These are phyloP conservation scores for Athalia circularis DNA, from an alignment of 2,888 invertebrate species.

Conservation along the genomic window DNA sequence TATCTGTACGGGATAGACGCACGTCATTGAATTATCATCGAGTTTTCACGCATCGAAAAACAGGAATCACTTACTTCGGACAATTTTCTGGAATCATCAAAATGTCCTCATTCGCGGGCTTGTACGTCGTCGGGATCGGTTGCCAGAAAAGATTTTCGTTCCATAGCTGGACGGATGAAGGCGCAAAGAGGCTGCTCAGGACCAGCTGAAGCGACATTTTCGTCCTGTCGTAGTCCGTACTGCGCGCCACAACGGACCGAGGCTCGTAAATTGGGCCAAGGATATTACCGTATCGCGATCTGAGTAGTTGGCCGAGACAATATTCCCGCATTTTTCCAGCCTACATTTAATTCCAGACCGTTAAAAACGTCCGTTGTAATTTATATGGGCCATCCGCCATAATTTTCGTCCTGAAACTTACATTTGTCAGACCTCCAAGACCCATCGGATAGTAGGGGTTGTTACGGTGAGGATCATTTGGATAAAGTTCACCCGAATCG, in stretches of 20 bases:
- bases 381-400: neutral
- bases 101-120: constrained; percentile 52
- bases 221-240: constrained; percentile 84
- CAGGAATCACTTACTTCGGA: constrained; percentile 51
- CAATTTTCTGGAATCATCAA: constrained; percentile 58
- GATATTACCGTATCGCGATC: constrained; percentile 74
- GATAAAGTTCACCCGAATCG: constrained; percentile 76
- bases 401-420: constrained; percentile 67
- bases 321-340: constrained; percentile 76
- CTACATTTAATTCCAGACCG: constrained; percentile 63
- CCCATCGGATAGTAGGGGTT: constrained; percentile 80
- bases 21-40: too few relatives aligned
- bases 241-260: constrained; percentile 71
- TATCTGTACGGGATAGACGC: constrained; percentile 53
- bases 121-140: constrained; percentile 77
- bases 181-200: constrained; percentile 82
- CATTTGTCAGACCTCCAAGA: constrained; percentile 80
- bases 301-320: constrained; percentile 75
- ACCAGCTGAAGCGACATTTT: constrained; percentile 84
- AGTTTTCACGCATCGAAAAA: neutral
- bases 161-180: constrained; percentile 77
- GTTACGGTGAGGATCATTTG: constrained; percentile 76
- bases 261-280: constrained; percentile 75
- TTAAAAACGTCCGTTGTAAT: neutral
- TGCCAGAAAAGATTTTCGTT: constrained; percentile 80